Base-by-base conservation (phyloP, 1,140 invertebrate species). In the Tachypleus tridentatus region DNA sequence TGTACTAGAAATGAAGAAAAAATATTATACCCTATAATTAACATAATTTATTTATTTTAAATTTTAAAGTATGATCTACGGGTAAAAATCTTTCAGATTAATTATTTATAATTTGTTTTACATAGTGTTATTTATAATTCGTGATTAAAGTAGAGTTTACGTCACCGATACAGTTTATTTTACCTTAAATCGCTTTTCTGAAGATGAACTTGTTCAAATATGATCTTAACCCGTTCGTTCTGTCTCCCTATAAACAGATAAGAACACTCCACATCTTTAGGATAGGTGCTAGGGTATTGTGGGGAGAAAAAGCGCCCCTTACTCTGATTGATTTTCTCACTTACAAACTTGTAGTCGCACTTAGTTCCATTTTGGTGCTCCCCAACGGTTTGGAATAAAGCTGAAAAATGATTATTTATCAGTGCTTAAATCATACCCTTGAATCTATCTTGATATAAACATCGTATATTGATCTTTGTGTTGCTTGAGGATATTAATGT, bases 281-380 rank as follows among this genome's bases (percentile, higher is more conserved):
- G 88, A 74, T 91, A 91, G 68, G 83, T 87, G 54, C 88, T 89
- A 5, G 89, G 89, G 77, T 90, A 91, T 67, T 85, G 80, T 2
- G 88, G 88, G 56, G 88, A 91, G 74, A 88, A 92, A 73, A 92
- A 87, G 48, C 71, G 81, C 7, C 88, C 88, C 70, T 86, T 82
- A 49, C 80, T 76, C 49, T 62, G 81, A 59, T 81, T 79, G 70
- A 82, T 80, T 70, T 83, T 81, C 58, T 81, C 82, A 69, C 85
- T 87, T 70, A 82, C 76, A 75, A 89, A 89, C 74, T 87, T 82
- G 74, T 87, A 85, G 75, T 89, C 86, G 72, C 87, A 89, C 78
- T 82, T 82, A 29, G 83, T 86, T 64, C 85, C 84, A 3, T 82
- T 75, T 49, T 87, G 74, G 72, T 82, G 79, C 66, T 84, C 79